phyloP scores from a whole-genome alignment of 2,113 vertebrate genomes.

The Hucho hucho region DNA sequence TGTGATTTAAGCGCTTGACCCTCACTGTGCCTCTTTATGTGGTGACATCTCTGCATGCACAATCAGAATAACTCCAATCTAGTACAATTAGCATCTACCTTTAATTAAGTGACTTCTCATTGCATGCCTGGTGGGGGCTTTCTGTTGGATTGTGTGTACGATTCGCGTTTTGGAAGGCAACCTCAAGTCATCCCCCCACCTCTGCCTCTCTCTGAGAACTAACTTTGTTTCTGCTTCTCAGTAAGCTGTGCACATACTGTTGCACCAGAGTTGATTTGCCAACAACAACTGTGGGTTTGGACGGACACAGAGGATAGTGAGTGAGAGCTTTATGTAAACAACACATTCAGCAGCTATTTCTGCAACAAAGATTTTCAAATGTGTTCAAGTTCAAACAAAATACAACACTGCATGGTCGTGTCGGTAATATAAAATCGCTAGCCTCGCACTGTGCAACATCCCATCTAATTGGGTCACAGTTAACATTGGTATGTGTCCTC shows the following conservation, averaged over 20 bases:
- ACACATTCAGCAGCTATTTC: too few species aligned
- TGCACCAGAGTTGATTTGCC: neutral
- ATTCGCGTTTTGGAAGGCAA: slow-evolving; percentile 33
- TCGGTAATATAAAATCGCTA: neutral
- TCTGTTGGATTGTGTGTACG: slow-evolving; percentile 32
- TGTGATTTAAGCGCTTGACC: slow-evolving; percentile 22
- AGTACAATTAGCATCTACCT: slow-evolving; percentile 57
- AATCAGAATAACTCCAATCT: slow-evolving; percentile 50
- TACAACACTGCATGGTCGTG: too few species aligned
- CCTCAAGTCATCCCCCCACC: neutral
- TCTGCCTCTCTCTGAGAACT: neutral
- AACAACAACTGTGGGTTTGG: neutral
- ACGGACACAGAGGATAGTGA: neutral
- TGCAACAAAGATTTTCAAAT: too few species aligned
- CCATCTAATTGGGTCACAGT: neutral
- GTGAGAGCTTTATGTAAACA: neutral
- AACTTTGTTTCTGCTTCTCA: slow-evolving; percentile 15
- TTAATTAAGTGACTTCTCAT: slow-evolving; percentile 57
- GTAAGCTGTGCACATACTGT: neutral
- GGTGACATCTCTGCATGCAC: slow-evolving; percentile 31
- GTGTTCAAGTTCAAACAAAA: too few species aligned
- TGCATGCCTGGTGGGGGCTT: slow-evolving; percentile 44
- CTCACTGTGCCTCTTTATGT: slow-evolving; percentile 54
- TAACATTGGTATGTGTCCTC: neutral
- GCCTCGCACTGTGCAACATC: neutral